phyloP scores from a whole-genome alignment of 2,888 invertebrate genomes.

The Melanotus villosus region DNA sequence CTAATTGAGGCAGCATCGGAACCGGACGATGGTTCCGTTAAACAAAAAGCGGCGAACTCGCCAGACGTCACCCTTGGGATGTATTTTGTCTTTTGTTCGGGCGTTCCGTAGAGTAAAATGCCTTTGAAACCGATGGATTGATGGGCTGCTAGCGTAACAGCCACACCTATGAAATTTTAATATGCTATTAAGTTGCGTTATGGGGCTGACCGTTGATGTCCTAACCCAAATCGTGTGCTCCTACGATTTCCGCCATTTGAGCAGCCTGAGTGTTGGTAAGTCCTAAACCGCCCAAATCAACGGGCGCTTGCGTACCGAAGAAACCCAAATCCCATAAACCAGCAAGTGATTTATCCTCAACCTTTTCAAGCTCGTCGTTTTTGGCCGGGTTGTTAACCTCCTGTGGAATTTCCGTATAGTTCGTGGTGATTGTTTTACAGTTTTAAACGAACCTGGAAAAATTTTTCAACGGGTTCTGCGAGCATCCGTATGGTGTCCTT shows the following conservation, averaged over 20 bases:
- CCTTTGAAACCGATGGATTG: conserved; percentile 97
- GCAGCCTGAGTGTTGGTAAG: conserved; percentile 95
- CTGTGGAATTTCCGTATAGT: no score
- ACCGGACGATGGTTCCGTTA: conserved; percentile 90
- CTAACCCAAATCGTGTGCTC: conserved; percentile 90
- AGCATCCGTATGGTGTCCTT: conserved; percentile 86
- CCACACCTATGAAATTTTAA: conserved; percentile 83
- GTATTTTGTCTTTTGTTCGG: conserved; percentile 92
- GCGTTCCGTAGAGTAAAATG: conserved; percentile 90
- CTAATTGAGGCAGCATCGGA: conserved; percentile 94
- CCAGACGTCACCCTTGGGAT: conserved; percentile 88
- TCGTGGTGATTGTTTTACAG: no score
- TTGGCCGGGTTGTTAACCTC: conserved; percentile 90
- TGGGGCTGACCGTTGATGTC: no score
- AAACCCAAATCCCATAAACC: conserved; percentile 94
- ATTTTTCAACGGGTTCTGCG: conserved; percentile 85
- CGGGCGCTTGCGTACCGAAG: conserved; percentile 91
- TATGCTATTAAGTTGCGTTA: no score
- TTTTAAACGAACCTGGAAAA: conserved; percentile 71
- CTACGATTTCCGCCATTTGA: conserved; percentile 93
- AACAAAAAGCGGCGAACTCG: conserved; percentile 91
- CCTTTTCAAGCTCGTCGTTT: conserved; percentile 85
- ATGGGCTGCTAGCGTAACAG: conserved; percentile 96
- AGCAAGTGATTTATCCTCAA: conserved; percentile 82
- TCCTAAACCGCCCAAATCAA: conserved; percentile 89